Conservation (phyloP, 2,113 vertebrate species). For the Eptatretus burgeri region DNA sequence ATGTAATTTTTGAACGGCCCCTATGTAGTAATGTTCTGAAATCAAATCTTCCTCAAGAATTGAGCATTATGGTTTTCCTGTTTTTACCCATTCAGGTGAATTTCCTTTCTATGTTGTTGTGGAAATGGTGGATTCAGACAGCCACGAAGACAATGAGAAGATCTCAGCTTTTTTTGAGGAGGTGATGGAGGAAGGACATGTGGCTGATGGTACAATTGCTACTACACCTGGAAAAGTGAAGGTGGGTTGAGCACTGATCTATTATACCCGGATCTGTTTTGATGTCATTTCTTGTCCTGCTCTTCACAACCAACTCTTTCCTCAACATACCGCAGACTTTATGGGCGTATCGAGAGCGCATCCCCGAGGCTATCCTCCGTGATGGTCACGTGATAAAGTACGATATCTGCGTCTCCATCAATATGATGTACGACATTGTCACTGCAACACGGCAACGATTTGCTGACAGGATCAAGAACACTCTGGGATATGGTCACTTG, state of each 20-base stretch:
- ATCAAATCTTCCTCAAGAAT: no score
- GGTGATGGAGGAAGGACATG: conserved; percentile 25
- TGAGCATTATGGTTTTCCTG: neutral
- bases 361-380: conserved; percentile 44
- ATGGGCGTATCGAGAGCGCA: conserved; percentile 62
- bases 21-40: no score
- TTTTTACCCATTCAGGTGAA: conserved; percentile 18
- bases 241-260: conserved; percentile 17
- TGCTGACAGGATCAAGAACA: conserved; percentile 25
- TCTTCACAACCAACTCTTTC: neutral
- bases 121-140: conserved; percentile 53
- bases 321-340: conserved; percentile 18
- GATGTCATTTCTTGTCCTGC: neutral
- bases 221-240: conserved; percentile 40
- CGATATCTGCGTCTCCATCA: conserved; percentile 50
- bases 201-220: conserved; percentile 45
- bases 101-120: conserved; percentile 58
- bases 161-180: conserved; percentile 37
- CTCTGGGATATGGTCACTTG: conserved; percentile 71
- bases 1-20: no score
- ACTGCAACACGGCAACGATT: conserved; percentile 27
- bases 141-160: conserved; percentile 41
- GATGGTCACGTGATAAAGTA: conserved; percentile 68
- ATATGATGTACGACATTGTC: conserved; percentile 48
- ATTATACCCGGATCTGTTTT: neutral